Evolutionary conservation across 2,797 vertebrate genomes (phyloP).

Genomic region (Amblyraja radiata): DNA sequence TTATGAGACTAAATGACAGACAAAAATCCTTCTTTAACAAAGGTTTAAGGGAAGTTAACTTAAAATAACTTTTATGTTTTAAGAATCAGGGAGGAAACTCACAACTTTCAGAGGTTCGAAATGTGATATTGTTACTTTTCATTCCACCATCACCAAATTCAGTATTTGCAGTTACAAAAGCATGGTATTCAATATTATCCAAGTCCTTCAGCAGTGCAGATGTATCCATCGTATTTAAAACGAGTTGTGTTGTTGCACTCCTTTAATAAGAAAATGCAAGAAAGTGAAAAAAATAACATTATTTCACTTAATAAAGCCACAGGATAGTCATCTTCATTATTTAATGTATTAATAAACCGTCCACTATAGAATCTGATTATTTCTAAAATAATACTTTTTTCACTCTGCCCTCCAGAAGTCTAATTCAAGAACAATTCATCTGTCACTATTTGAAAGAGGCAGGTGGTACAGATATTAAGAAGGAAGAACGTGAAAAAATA

Average conservation of each 20-base stretch:
- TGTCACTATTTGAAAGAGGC: no score
- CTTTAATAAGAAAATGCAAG: constrained; percentile 50
- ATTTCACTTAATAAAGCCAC: not conserved
- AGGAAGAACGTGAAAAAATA: no score
- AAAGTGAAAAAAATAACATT: not conserved
- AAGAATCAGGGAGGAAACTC: constrained; percentile 39
- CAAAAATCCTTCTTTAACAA: no score
- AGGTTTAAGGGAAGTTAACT: not conserved
- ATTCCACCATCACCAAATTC: constrained; percentile 77
- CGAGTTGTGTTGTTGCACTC: constrained; percentile 68
- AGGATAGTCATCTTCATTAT: constrained; percentile 42
- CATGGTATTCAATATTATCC: constrained; percentile 71
- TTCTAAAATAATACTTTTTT: constrained; percentile 49
- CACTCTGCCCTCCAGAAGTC: constrained; percentile 44
- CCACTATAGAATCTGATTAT: constrained; percentile 56
- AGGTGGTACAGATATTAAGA: no score
- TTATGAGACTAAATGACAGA: no score
- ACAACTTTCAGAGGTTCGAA: constrained; percentile 78
- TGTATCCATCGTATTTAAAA: constrained; percentile 70
- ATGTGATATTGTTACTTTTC: constrained; percentile 65
- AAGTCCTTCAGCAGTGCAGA: constrained; percentile 69
- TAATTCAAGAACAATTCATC: no score
- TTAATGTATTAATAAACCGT: constrained; percentile 47
- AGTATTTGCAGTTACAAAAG: constrained; percentile 81
- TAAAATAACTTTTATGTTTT: not conserved